Evolutionary conservation across 1,140 invertebrate species (phyloP).

Genomic region (Drosophila subpulchrella): DNA sequence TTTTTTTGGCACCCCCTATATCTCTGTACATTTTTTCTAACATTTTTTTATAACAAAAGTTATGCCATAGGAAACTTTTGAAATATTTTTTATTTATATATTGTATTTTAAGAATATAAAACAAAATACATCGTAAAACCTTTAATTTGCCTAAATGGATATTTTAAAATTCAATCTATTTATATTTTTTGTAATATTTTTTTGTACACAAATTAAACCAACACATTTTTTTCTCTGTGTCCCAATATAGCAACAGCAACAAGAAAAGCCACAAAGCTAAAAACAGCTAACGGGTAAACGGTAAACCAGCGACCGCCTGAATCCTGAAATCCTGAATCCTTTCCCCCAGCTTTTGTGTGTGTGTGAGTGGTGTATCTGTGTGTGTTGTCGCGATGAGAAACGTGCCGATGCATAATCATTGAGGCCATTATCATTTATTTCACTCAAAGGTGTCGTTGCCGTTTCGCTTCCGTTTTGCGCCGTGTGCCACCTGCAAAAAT

Average conservation of each 20-base stretch:
- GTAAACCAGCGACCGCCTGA: conserved; percentile 32
- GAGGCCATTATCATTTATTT: conserved; percentile 82
- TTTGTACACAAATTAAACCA: too few relatives aligned
- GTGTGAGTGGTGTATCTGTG: conserved; percentile 23
- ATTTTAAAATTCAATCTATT: too few relatives aligned
- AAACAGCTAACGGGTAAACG: conserved; percentile 39
- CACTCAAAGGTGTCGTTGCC: conserved; percentile 74
- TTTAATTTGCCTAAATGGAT: too few relatives aligned
- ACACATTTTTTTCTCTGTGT: conserved; percentile 4
- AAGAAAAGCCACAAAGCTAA: conserved; percentile 42
- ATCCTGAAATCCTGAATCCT: conserved; percentile 51
- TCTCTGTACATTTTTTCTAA: too few relatives aligned
- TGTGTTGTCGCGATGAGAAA: conserved; percentile 73
- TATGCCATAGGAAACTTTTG: too few relatives aligned
- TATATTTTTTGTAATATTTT: too few relatives aligned
- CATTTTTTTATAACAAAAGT: too few relatives aligned
- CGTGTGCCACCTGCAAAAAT: conserved; percentile 65
- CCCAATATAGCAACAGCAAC: conserved; percentile 31
- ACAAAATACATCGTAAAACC: too few relatives aligned
- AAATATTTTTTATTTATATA: too few relatives aligned
- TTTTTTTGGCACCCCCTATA: too few relatives aligned
- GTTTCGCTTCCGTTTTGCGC: conserved; percentile 19
- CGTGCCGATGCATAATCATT: conserved; percentile 82
- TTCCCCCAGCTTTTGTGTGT: conserved; percentile 29
- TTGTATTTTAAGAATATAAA: too few relatives aligned